Evolutionary conservation across 1,140 invertebrate species (phyloP).

Genomic region (Sarcophaga bullata): DNA sequence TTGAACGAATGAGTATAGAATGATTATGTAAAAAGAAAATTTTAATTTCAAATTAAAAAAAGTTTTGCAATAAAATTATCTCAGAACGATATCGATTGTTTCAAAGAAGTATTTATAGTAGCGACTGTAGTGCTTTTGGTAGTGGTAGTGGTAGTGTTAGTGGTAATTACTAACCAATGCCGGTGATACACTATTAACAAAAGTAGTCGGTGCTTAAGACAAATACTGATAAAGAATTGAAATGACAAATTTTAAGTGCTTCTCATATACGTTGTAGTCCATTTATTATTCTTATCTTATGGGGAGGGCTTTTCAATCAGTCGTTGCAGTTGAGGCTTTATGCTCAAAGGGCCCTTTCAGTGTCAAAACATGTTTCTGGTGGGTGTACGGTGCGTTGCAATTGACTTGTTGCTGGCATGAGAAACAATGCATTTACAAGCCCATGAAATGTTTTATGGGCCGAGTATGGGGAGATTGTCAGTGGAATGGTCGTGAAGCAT

Average conservation of each 20-base stretch:
- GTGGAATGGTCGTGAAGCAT: conserved; percentile 59
- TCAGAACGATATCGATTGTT: neutral
- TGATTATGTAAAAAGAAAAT: no score
- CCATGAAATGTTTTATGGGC: conserved; percentile 64
- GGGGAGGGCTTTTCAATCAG: conserved; percentile 61
- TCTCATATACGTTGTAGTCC: neutral
- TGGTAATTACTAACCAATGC: neutral
- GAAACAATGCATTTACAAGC: conserved; percentile 62
- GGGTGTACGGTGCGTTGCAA: conserved; percentile 60
- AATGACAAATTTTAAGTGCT: neutral
- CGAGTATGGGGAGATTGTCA: conserved; percentile 62
- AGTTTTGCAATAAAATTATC: neutral
- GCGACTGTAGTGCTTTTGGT: no score
- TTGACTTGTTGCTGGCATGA: conserved; percentile 61
- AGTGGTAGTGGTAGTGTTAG: no score
- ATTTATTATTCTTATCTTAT: neutral
- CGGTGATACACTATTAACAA: conserved; percentile 13
- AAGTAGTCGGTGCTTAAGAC: neutral
- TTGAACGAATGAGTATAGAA: no score
- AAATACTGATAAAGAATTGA: neutral
- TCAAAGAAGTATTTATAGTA: neutral
- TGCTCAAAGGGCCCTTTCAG: conserved; percentile 62
- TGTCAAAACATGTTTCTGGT: conserved; percentile 56
- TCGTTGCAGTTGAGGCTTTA: conserved; percentile 61
- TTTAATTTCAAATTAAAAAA: no score